Conservation (phyloP, 2,888 invertebrate genomes). For the Aleiodes testaceus region DNA sequence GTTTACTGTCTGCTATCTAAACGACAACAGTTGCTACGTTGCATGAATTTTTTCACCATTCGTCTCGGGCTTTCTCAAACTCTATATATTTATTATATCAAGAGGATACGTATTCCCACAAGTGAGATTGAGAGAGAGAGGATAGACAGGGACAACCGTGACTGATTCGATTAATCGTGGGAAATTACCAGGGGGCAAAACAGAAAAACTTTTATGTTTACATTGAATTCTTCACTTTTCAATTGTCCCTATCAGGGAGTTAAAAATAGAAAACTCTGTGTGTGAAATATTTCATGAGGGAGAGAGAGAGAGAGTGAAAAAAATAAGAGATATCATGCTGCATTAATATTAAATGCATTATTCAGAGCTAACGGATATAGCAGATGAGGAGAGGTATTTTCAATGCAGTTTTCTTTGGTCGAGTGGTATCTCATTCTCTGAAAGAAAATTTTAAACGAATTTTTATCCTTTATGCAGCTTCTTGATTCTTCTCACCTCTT, state of each 20-base stretch:
- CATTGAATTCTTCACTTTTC: too few relatives aligned
- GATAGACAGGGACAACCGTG: conserved; percentile 14
- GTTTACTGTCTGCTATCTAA: conserved; percentile 20
- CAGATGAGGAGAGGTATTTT: conserved; percentile 35
- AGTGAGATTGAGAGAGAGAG: neutral
- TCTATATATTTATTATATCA: conserved; percentile 6
- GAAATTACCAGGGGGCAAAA: conserved; percentile 9
- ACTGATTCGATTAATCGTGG: conserved; percentile 37
- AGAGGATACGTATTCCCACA: neutral
- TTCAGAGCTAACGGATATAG: conserved; percentile 40
- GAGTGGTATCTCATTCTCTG: conserved; percentile 10
- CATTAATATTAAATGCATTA: conserved; percentile 43
- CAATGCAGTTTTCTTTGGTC: conserved; percentile 36
- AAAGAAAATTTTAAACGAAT: neutral
- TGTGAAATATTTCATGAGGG: conserved; percentile 17
- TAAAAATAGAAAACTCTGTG: conserved; percentile 8
- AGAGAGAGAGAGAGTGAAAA: too few relatives aligned
- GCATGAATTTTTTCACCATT: conserved; percentile 14
- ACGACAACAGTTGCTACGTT: conserved; percentile 29
- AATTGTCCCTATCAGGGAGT: neutral
- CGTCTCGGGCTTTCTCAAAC: conserved; percentile 11
- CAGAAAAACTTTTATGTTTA: too few relatives aligned
- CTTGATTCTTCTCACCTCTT: neutral
- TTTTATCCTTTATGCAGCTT: conserved; percentile 9
- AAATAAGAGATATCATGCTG: neutral